A percentile compares a stretch with the other conserved stretches of the same genome.
Conservation (phyloP, 2,888 invertebrate genomes). For the Noctua pronuba region DNA sequence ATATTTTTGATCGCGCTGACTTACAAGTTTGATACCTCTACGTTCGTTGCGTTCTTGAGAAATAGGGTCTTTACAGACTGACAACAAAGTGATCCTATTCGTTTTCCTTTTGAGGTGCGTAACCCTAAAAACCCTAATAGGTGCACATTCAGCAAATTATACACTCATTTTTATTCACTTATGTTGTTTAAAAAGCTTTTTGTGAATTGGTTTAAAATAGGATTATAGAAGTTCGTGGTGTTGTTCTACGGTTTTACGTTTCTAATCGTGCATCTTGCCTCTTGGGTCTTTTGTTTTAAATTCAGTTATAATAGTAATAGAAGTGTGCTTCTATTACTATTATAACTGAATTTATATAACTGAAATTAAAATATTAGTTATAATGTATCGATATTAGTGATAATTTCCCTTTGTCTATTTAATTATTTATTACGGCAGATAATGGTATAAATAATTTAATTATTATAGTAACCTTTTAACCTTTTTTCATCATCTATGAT, state of each 20-base stretch:
- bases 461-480: background rate
- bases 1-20: too few relatives aligned
- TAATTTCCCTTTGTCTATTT: background rate
- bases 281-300: too few relatives aligned
- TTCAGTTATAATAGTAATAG: too few relatives aligned
- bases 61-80: too few relatives aligned
- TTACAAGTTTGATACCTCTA: too few relatives aligned
- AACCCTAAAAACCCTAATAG: background rate
- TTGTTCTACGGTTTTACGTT: too few relatives aligned
- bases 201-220: background rate
- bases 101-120: too few relatives aligned
- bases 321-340: too few relatives aligned
- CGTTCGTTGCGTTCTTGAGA: too few relatives aligned
- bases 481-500: background rate
- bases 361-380: background rate
- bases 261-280: background rate
- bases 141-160: background rate
- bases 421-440: background rate
- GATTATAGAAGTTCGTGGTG: background rate
- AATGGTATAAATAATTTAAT: background rate
- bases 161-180: too few relatives aligned
- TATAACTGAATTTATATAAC: too few relatives aligned
- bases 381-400: background rate
- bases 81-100: too few relatives aligned
- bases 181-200: background rate